Percentiles rank a stretch among this genome's conserved stretches.
phyloP scores from a whole-genome alignment of 35 echinoderm and acorn worm species.

The Lytechinus variegatus region DNA sequence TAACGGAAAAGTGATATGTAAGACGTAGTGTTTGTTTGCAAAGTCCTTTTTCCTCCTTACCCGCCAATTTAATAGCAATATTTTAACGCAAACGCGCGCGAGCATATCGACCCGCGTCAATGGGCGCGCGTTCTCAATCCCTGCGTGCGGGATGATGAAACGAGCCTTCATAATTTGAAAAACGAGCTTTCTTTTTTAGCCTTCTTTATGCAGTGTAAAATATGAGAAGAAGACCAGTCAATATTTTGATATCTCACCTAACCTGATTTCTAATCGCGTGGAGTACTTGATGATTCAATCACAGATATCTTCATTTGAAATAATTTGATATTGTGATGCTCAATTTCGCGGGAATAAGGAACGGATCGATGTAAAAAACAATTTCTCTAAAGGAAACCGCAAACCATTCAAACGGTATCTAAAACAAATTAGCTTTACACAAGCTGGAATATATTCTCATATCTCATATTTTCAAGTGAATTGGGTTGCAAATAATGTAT shows the following conservation, averaged over 20 bases:
- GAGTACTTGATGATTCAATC: slow-evolving; percentile 47
- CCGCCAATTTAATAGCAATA: slow-evolving; percentile 19
- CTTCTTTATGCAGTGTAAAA: not conserved
- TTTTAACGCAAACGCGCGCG: slow-evolving; percentile 24
- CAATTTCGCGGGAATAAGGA: slow-evolving; percentile 6
- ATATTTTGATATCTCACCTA: slow-evolving; percentile 34
- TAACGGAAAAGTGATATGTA: slow-evolving; percentile 57
- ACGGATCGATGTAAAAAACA: not conserved
- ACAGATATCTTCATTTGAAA: slow-evolving; percentile 22
- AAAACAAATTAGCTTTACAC: slow-evolving; percentile 26
- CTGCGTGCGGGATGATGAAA: not conserved
- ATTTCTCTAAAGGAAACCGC: not conserved
- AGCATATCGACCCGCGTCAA: not conserved
- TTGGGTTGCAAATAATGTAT: not conserved
- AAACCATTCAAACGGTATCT: not conserved
- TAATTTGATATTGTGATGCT: slow-evolving; percentile 36
- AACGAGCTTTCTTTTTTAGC: not conserved
- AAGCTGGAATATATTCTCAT: not conserved
- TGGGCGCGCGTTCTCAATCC: not conserved
- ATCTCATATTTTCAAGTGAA: not conserved
- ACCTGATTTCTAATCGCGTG: slow-evolving; percentile 37
- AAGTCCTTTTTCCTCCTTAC: slow-evolving; percentile 26
- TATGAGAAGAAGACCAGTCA: slow-evolving; percentile 6
- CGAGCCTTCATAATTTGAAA: not conserved
- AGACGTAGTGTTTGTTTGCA: slow-evolving; percentile 49